These are phyloP conservation scores for Stercorarius parasiticus DNA, from an alignment of 2,113 vertebrate genomes.

Conservation along the genomic window DNA sequence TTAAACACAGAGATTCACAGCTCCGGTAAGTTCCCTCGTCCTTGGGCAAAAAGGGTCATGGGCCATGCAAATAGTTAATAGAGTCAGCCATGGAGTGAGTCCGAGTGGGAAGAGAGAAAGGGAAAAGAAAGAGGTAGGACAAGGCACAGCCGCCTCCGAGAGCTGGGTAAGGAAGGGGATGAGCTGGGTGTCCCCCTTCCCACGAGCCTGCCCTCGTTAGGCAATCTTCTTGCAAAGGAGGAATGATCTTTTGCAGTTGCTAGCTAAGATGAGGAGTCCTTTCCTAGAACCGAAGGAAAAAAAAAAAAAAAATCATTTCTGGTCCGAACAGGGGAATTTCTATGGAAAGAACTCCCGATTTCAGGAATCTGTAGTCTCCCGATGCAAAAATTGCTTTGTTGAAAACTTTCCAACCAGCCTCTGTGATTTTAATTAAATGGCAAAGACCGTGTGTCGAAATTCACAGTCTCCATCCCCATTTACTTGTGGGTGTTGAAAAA, in stretches of 20 bases:
- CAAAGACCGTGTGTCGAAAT: background rate
- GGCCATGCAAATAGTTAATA: background rate
- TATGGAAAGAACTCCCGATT: background rate
- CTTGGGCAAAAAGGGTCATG: background rate
- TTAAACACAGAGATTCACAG: background rate
- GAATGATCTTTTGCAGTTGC: background rate
- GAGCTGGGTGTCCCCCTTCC: background rate
- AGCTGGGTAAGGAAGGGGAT: accelerated
- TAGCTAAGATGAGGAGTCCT: background rate
- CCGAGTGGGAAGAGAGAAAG: background rate
- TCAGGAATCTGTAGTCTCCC: background rate
- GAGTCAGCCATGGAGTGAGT: background rate
- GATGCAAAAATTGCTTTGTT: background rate
- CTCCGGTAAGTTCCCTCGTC: background rate
- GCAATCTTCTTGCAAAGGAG: background rate
- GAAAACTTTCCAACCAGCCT: slow-evolving; percentile 33
- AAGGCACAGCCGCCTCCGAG: accelerated
- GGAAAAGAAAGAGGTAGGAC: background rate
- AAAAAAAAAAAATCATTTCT: background rate
- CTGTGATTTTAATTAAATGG: slow-evolving; percentile 64
- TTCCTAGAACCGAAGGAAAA: background rate
- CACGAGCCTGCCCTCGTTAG: background rate
- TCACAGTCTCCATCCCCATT: background rate
- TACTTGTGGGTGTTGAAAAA: slow-evolving; percentile 47
- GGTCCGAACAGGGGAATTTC: background rate